Conservation (phyloP, 2,797 vertebrate species). For the Rousettus madagascariensis region DNA sequence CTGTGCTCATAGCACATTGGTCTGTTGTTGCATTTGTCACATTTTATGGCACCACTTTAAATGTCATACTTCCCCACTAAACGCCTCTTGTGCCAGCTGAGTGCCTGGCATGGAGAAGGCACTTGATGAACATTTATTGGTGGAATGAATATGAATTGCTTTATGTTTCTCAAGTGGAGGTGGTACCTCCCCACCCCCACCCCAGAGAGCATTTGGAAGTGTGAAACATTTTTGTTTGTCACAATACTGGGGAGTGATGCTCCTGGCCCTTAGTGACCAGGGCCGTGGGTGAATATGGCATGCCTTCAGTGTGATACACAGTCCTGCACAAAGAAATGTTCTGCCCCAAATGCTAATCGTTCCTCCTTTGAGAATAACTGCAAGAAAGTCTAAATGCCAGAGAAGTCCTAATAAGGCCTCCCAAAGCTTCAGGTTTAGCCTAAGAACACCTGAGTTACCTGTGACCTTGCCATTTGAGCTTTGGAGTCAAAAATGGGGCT, state of each 20-base stretch:
- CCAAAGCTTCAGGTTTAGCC: not conserved
- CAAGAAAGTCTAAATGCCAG: not conserved
- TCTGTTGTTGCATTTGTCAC: not conserved
- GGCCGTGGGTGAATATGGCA: not conserved
- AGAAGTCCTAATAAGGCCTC: not conserved
- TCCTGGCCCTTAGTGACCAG: not conserved
- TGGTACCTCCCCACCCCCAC: not conserved
- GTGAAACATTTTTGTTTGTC: not conserved
- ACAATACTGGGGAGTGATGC: not conserved
- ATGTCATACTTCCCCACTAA: slow-evolving; percentile 35
- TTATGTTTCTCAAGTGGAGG: slow-evolving; percentile 38
- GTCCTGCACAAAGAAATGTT: not conserved
- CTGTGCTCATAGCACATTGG: not conserved
- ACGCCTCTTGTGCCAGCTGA: not conserved
- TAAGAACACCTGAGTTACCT: not conserved
- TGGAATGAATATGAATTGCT: not conserved
- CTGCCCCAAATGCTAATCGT: not conserved
- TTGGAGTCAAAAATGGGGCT: not conserved
- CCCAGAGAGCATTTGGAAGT: not conserved
- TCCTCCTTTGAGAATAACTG: not conserved
- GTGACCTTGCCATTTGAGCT: not conserved
- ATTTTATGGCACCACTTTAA: slow-evolving; percentile 46
- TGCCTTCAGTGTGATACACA: not conserved
- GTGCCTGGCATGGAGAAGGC: slow-evolving; percentile 1
- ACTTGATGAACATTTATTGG: slow-evolving; percentile 33